Evolutionary conservation across 2,888 invertebrate species (phyloP), one percentile per base, ranked within the genome.

Genomic region (Agriopis marginaria): DNA sequence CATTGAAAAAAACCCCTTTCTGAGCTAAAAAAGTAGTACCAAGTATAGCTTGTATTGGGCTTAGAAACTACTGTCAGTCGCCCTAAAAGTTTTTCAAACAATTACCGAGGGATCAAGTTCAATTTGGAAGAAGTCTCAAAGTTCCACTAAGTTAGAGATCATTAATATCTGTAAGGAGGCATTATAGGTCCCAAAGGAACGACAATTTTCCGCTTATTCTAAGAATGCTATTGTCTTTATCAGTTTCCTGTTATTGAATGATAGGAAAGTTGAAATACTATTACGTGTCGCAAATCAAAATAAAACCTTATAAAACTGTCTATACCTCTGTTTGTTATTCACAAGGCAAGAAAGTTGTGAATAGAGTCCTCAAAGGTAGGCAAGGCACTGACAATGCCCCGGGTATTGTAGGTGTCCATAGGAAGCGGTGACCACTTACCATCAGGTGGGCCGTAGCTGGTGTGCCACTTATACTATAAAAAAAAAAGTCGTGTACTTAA

Each of bases 81-180:
- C 14, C 44, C 50, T 58, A 14, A 54, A 58, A 58, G 17, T 59
- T n/a, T 10, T n/a, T 53, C 49, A 39, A 58, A 63, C 47, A 55
- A 50, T 64, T 54, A 54, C 42, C 49, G 7, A 7, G 6, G 14
- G 23, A 60, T 62, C 62, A 62, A 61, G 66, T 66, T 66, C 32
- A 14, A 45, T 62, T 62, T 39, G 54, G 47, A 17, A n/a, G n/a
- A 62, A 49, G 55, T 14, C 50, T 12, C 32, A 42, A 51, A 56
- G 42, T 62, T 62, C 17, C 49, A 51, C 39, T 7, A 62, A 67
- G 56, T 63, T 63, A 17, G 62, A 14, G 42, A 58, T n/a, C 63
- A 58, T 63, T 68, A 58, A 63, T 68, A 53, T 62, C 62, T 0
- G 62, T 51, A 32, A 56, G 54, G 42, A 51, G 14, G 32, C 10